phyloP scores from a whole-genome alignment of 2,888 invertebrate species.

The Tipula helvola region DNA sequence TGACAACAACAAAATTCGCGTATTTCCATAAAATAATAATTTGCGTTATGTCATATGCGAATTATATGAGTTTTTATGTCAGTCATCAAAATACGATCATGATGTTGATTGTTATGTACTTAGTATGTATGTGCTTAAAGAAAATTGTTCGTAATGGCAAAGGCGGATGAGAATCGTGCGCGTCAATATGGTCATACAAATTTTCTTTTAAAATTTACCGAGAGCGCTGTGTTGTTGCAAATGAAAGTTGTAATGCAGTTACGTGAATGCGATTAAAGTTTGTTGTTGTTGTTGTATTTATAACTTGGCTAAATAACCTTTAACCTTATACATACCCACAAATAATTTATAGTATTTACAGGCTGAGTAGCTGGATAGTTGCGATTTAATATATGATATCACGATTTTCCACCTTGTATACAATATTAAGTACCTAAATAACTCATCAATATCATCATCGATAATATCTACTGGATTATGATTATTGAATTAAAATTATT shows the following conservation, averaged over 20 bases:
- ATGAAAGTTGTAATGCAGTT: background rate
- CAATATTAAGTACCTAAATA: background rate
- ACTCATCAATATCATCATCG: background rate
- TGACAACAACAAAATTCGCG: background rate
- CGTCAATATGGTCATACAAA: background rate
- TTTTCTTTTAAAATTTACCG: background rate
- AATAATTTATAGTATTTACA: background rate
- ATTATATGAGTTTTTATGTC: background rate
- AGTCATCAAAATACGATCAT: background rate
- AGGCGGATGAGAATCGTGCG: background rate
- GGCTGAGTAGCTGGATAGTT: background rate
- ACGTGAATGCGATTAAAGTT: background rate
- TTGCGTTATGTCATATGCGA: background rate
- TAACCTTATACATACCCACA: background rate
- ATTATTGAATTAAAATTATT: background rate
- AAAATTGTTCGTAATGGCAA: background rate
- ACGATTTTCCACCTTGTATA: background rate
- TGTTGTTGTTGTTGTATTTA: background rate
- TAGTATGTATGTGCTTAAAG: background rate
- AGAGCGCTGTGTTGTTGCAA: background rate
- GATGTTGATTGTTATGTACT: background rate
- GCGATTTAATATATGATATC: background rate
- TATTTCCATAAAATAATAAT: background rate
- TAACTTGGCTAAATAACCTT: background rate
- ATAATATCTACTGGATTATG: background rate